These are phyloP conservation scores for Euplexia lucipara DNA, from an alignment of 2,888 invertebrate species.

Conservation along the genomic window DNA sequence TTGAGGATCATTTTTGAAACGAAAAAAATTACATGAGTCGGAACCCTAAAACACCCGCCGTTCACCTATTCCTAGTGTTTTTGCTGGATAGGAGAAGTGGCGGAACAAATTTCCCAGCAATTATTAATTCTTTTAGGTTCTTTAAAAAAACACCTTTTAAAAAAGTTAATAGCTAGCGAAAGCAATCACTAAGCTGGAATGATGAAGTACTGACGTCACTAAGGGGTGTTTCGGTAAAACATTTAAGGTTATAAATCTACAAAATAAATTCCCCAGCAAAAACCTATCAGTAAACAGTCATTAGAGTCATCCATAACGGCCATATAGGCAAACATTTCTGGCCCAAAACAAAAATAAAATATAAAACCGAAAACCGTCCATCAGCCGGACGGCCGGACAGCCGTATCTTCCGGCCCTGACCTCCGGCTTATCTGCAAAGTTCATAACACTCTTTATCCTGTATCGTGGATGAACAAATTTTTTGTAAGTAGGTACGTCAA, in stretches of 20 bases:
- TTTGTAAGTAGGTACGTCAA: conserved; percentile 38
- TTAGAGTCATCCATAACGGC: conserved; percentile 39
- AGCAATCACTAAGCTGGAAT: not conserved
- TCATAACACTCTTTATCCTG: conserved; percentile 61
- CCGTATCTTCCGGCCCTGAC: conserved; percentile 60
- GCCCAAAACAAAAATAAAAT: conserved; percentile 24
- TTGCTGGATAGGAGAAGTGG: too few relatives aligned
- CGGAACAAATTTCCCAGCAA: too few relatives aligned
- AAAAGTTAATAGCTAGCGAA: too few relatives aligned
- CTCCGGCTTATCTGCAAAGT: conserved; percentile 54
- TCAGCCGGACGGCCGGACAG: conserved; percentile 18
- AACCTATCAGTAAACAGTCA: conserved; percentile 45
- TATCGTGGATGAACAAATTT: conserved; percentile 59
- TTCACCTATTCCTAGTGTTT: too few relatives aligned
- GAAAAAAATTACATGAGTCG: too few relatives aligned
- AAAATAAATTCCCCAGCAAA: conserved; percentile 19
- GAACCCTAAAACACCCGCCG: too few relatives aligned
- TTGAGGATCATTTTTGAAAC: too few relatives aligned
- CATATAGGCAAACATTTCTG: conserved; percentile 27
- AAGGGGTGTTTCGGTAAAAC: not conserved
- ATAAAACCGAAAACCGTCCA: conserved; percentile 34
- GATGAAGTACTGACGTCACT: conserved; percentile 10
- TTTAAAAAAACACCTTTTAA: too few relatives aligned
- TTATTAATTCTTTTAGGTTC: too few relatives aligned
- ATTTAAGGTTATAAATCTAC: conserved; percentile 3